Conservation (phyloP, 2,797 vertebrate species). For the Sebastes baramenuke region DNA sequence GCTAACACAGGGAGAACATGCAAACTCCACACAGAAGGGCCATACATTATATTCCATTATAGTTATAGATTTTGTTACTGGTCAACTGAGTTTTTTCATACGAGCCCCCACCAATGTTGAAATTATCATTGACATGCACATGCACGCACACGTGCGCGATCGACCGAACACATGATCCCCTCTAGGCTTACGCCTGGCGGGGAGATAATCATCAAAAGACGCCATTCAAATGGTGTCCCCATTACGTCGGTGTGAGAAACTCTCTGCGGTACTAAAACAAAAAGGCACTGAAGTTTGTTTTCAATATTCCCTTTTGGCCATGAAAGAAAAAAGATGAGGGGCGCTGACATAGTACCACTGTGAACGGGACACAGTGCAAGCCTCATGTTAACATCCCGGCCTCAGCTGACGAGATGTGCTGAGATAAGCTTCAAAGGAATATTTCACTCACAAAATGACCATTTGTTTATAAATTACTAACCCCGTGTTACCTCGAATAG, state of each 20-base stretch:
- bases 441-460: neutral
- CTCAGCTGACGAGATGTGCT: slow-evolving; percentile 29
- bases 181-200: neutral
- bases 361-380: neutral
- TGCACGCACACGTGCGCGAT: accelerated
- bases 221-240: neutral
- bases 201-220: neutral
- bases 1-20: too few species aligned
- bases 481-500: neutral
- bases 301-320: neutral
- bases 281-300: neutral
- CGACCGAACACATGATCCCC: neutral
- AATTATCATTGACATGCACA: neutral
- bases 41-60: neutral
- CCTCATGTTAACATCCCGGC: neutral
- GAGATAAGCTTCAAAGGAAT: neutral
- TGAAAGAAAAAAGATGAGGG: neutral
- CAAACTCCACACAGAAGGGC: too few species aligned
- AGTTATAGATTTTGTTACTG: neutral
- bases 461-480: neutral
- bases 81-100: neutral
- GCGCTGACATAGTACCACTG: neutral
- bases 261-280: neutral
- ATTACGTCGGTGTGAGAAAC: neutral
- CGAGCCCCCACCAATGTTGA: neutral